phyloP scores from a whole-genome alignment of 2,888 invertebrate species.

The Melanotus villosus region DNA sequence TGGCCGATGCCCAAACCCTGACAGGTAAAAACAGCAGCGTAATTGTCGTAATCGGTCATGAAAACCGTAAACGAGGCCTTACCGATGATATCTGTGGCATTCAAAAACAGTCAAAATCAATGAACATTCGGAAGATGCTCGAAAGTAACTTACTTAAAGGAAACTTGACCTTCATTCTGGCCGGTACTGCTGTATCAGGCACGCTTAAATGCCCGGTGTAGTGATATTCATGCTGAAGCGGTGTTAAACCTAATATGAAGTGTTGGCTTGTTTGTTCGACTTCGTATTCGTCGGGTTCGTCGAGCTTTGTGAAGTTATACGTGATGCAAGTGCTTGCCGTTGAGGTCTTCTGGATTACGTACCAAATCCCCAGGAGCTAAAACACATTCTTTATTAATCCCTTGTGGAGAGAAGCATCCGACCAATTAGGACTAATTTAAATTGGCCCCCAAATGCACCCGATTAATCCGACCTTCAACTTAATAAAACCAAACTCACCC shows the following conservation, averaged over 20 bases:
- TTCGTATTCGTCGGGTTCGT: constrained; percentile 78
- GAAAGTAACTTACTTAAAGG: constrained; percentile 88
- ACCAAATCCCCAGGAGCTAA: constrained; percentile 86
- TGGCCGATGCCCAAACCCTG: constrained; percentile 83
- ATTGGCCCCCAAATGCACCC: too few relatives aligned
- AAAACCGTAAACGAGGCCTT: constrained; percentile 82
- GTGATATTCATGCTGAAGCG: constrained; percentile 84
- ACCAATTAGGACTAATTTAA: too few relatives aligned
- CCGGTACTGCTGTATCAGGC: constrained; percentile 76
- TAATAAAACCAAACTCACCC: constrained; percentile 73
- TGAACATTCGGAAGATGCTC: too few relatives aligned
- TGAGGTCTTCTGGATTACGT: constrained; percentile 86
- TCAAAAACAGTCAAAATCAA: too few relatives aligned
- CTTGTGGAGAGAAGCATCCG: too few relatives aligned
- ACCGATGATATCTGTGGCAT: constrained; percentile 81
- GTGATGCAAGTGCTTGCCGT: constrained; percentile 85
- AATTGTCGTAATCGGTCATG: constrained; percentile 81
- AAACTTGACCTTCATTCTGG: constrained; percentile 82
- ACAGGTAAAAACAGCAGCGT: constrained; percentile 85
- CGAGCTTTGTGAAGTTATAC: constrained; percentile 81
- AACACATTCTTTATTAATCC: too few relatives aligned
- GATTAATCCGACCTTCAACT: neutral
- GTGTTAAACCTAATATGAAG: constrained; percentile 78
- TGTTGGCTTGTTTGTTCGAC: constrained; percentile 83
- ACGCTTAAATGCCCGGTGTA: constrained; percentile 81